A percentile compares a stretch with the other conserved stretches of the same genome.
Evolutionary conservation across 2,888 invertebrate species (phyloP).

Genomic region (Aporophyla nigra): DNA sequence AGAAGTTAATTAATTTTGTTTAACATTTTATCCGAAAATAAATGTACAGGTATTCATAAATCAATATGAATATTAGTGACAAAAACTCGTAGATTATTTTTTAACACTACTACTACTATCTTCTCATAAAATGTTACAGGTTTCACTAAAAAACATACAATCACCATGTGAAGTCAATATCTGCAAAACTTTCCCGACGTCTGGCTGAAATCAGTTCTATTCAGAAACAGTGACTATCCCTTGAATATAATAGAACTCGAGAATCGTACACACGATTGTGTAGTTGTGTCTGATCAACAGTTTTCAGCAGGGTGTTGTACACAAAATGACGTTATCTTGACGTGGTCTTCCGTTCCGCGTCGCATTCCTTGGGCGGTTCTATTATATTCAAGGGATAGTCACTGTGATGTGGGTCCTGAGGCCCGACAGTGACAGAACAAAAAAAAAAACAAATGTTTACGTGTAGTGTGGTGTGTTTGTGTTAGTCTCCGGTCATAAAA

Average conservation of each 20-base stretch:
- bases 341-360: slow-evolving; percentile 42
- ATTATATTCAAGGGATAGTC: slow-evolving; percentile 10
- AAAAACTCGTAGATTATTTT: neutral
- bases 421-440: neutral
- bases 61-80: neutral
- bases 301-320: slow-evolving; percentile 9
- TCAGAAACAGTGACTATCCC: neutral
- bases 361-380: slow-evolving; percentile 10
- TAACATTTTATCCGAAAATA: neutral
- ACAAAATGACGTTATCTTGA: slow-evolving; percentile 63
- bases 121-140: too few species aligned
- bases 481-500: neutral
- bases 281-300: neutral
- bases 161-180: neutral
- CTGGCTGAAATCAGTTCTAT: neutral
- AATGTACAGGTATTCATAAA: neutral
- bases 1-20: neutral
- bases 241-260: too few species aligned
- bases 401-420: slow-evolving; percentile 6
- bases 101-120: too few species aligned
- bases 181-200: slow-evolving; percentile 16
- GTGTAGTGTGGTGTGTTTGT: neutral
- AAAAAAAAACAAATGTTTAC: neutral
- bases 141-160: neutral
- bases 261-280: too few species aligned